Conservation (phyloP, 2,113 vertebrate genomes). For the Pachycephala philippinensis region DNA sequence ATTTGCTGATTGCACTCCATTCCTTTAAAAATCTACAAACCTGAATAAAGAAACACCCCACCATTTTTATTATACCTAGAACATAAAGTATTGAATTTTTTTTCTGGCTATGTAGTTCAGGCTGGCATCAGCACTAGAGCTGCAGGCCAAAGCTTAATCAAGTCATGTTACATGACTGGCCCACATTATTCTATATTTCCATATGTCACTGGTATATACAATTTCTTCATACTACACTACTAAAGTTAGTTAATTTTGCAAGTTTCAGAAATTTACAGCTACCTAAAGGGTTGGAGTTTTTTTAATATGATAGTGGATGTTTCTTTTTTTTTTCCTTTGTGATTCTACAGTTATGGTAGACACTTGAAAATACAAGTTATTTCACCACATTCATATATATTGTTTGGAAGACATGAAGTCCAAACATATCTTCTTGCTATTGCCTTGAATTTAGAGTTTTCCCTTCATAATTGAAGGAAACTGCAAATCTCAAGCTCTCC, state of each 20-base stretch:
- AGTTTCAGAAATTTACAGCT: background rate
- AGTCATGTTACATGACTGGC: background rate
- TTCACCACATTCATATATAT: background rate
- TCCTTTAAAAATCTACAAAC: background rate
- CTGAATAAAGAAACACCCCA: background rate
- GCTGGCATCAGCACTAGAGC: background rate
- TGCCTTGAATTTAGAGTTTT: background rate
- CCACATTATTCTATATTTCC: background rate
- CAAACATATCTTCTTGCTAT: background rate
- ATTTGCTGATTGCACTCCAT: background rate
- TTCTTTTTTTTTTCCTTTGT: background rate
- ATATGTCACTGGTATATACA: fast-evolving
- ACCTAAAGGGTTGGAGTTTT: background rate
- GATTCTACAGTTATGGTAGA: background rate
- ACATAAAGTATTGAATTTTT: background rate
- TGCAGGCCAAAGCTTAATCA: background rate
- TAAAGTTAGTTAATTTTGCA: background rate
- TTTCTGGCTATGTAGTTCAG: background rate
- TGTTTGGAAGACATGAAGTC: background rate
- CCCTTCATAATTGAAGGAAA: background rate
- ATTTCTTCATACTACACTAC: background rate
- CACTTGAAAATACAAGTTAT: background rate
- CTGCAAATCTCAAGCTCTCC: background rate
- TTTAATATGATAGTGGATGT: background rate
- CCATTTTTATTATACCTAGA: background rate